A percentile compares a stretch with the other conserved stretches of the same genome.
Conservation (phyloP, 2,888 invertebrate species). For the Spicauda simplicius region DNA sequence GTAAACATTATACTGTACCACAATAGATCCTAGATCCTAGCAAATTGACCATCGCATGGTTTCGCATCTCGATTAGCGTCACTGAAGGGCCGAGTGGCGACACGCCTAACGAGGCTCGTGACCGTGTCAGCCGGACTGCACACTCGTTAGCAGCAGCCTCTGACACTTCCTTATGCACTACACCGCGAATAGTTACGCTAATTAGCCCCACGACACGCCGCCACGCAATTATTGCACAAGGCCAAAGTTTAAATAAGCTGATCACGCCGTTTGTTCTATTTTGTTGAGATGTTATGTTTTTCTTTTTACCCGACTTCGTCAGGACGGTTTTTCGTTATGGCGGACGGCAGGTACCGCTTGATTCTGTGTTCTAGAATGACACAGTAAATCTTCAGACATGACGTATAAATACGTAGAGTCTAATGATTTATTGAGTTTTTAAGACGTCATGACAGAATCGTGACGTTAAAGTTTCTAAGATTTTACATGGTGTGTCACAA, state of each 20-base stretch:
- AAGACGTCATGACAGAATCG: too few relatives aligned
- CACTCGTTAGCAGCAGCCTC: conserved; percentile 3
- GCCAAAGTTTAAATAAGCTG: neutral
- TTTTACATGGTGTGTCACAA: too few relatives aligned
- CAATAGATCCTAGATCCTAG: neutral
- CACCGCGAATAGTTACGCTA: conserved; percentile 7
- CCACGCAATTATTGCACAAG: neutral
- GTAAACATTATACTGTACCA: neutral
- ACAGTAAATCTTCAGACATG: too few relatives aligned
- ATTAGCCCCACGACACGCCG: conserved; percentile 20
- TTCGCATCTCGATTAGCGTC: neutral
- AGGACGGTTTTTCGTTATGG: too few relatives aligned
- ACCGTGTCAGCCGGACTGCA: neutral
- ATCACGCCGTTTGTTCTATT: neutral
- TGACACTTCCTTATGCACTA: conserved; percentile 15
- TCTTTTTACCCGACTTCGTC: too few relatives aligned
- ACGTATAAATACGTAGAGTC: too few relatives aligned
- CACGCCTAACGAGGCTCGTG: conserved; percentile 14
- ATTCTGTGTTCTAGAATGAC: too few relatives aligned
- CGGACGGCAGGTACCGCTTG: too few relatives aligned
- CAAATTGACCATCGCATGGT: neutral
- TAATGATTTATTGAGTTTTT: too few relatives aligned
- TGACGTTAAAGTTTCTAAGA: too few relatives aligned
- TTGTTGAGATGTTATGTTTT: too few relatives aligned
- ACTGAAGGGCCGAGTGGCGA: neutral